Conservation (phyloP, 2,113 vertebrate genomes). For the Eurypyga helias region DNA sequence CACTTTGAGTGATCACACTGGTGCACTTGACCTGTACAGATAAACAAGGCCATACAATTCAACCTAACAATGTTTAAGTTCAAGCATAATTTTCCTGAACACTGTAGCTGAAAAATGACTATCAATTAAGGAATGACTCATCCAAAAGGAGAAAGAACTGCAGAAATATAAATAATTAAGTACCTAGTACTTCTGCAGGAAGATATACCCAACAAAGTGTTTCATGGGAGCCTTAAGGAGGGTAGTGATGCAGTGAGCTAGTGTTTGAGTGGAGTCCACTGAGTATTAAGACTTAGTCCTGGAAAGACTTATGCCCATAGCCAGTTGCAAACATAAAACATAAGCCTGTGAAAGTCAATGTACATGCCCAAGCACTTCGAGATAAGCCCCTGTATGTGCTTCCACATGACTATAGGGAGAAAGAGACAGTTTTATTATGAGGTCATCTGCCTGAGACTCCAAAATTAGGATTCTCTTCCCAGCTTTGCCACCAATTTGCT, state of each 20-base stretch:
- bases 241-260: background rate
- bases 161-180: background rate
- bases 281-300: background rate
- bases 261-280: background rate
- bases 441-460: background rate
- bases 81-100: background rate
- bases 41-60: background rate
- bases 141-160: background rate
- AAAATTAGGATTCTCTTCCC: background rate
- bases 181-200: background rate
- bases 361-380: background rate
- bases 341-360: background rate
- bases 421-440: background rate
- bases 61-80: background rate
- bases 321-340: background rate
- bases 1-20: background rate
- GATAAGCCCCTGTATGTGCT: background rate
- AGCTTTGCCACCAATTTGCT: background rate
- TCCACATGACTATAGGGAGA: background rate
- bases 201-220: background rate
- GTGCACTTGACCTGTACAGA: background rate
- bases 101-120: background rate
- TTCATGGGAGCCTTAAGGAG: background rate
- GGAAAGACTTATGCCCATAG: background rate
- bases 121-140: background rate